phyloP scores from a whole-genome alignment of 1,140 invertebrate species.

The Pseudobourletiella spinata region DNA sequence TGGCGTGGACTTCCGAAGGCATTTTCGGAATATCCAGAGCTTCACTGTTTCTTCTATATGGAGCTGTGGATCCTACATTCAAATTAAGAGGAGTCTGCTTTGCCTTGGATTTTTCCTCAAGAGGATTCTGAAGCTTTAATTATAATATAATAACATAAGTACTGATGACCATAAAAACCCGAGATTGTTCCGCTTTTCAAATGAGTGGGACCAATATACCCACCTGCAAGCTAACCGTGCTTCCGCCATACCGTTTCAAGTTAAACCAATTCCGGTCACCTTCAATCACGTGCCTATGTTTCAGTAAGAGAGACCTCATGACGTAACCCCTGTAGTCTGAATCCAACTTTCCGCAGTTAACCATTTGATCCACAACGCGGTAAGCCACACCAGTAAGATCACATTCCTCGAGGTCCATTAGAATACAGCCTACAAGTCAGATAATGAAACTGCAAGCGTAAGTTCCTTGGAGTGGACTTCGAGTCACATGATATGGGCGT shows the following conservation, averaged over 20 bases:
- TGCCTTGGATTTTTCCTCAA: background rate
- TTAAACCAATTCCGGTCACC: constrained; percentile 59
- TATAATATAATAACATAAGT: background rate
- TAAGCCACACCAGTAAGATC: constrained; percentile 78
- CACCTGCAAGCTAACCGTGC: constrained; percentile 23
- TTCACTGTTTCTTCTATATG: too few species aligned
- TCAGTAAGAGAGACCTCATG: constrained; percentile 69
- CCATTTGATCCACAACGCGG: constrained; percentile 76
- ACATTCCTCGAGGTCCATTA: constrained; percentile 80
- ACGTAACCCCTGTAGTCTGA: constrained; percentile 70
- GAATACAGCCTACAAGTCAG: constrained; percentile 50
- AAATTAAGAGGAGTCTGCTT: background rate
- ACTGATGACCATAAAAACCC: background rate
- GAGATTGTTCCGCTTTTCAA: background rate
- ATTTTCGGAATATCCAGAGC: too few species aligned
- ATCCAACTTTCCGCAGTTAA: constrained; percentile 71
- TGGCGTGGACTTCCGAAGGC: too few species aligned
- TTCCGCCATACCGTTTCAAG: constrained; percentile 52
- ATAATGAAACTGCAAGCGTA: background rate
- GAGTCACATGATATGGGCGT: background rate
- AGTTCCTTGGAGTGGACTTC: too few species aligned
- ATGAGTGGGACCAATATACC: too few species aligned
- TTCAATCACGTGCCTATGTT: constrained; percentile 76
- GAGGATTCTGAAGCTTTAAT: background rate
- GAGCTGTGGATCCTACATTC: too few species aligned